phyloP scores from a whole-genome alignment of 2,113 vertebrate species.

The Hippocampus mohnikei region DNA sequence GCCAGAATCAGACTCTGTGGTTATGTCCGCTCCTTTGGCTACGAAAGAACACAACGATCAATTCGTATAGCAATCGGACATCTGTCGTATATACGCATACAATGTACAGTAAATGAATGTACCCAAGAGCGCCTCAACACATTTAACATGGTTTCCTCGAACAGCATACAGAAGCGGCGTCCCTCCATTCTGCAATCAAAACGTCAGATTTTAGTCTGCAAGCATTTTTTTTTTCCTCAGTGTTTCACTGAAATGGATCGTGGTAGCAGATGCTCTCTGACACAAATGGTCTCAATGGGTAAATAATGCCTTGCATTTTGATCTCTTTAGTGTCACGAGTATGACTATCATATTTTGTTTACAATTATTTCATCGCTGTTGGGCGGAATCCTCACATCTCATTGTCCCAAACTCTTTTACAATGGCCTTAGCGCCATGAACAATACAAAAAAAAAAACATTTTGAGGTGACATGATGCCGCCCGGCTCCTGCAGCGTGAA shows the following conservation, averaged over 20 bases:
- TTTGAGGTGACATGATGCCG: no score
- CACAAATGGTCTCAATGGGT: no score
- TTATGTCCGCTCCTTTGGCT: conserved; percentile 85
- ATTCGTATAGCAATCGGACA: background rate
- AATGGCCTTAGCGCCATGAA: no score
- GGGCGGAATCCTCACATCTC: no score
- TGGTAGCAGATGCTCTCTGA: no score
- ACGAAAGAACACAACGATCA: background rate
- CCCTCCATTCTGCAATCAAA: conserved; percentile 82
- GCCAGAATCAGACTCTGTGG: conserved; percentile 89
- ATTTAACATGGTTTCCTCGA: conserved; percentile 89
- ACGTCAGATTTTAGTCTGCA: background rate
- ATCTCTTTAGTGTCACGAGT: no score
- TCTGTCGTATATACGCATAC: background rate
- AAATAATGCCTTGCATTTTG: no score
- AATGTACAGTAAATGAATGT: conserved; percentile 15
- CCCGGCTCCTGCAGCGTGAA: no score
- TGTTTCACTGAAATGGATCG: background rate
- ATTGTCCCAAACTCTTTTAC: no score
- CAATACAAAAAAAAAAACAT: no score
- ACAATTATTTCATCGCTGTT: no score
- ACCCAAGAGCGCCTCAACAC: conserved; percentile 88
- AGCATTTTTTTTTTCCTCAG: background rate
- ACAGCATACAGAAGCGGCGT: conserved; percentile 94
- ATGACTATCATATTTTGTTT: no score